These are phyloP conservation scores for Drosophila falleni DNA, from an alignment of 2,888 invertebrate genomes.

Conservation along the genomic window DNA sequence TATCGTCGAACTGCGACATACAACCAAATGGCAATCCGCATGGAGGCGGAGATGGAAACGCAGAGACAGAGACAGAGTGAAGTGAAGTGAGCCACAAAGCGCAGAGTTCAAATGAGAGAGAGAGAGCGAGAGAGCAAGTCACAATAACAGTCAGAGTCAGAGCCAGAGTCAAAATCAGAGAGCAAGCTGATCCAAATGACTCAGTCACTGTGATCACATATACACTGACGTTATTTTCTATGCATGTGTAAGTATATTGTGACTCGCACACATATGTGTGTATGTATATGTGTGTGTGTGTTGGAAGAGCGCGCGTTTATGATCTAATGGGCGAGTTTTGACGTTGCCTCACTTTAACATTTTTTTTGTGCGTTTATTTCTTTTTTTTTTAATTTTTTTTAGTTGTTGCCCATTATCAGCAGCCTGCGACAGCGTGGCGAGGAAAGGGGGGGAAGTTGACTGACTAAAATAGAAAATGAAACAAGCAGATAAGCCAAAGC, in stretches of 20 bases:
- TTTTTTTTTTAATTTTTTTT: slow-evolving; percentile 4
- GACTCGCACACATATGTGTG: neutral
- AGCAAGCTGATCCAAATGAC: slow-evolving; percentile 52
- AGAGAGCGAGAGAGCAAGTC: slow-evolving; percentile 11
- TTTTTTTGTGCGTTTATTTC: slow-evolving; percentile 9
- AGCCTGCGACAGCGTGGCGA: slow-evolving; percentile 3
- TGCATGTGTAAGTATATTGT: slow-evolving; percentile 7
- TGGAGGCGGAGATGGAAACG: slow-evolving; percentile 33
- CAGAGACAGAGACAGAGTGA: slow-evolving; percentile 24
- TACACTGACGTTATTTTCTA: neutral
- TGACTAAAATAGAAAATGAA: slow-evolving; percentile 68
- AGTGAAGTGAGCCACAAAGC: slow-evolving; percentile 40
- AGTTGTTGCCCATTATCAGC: slow-evolving; percentile 55
- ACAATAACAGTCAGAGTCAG: slow-evolving; percentile 18
- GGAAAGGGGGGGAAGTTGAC: slow-evolving; percentile 38
- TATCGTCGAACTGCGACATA: slow-evolving; percentile 47
- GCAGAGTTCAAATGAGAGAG: slow-evolving; percentile 39
- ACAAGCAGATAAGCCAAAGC: slow-evolving; percentile 15
- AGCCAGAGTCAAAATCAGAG: slow-evolving; percentile 22
- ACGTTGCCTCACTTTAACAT: slow-evolving; percentile 58
- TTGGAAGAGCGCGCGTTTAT: slow-evolving; percentile 52
- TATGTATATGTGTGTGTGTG: slow-evolving; percentile 24
- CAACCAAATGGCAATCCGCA: slow-evolving; percentile 33
- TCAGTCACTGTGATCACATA: slow-evolving; percentile 58
- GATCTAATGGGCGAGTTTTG: slow-evolving; percentile 68